Base-by-base conservation (phyloP, 1,140 invertebrate genomes). In the Zaprionus capensis region DNA sequence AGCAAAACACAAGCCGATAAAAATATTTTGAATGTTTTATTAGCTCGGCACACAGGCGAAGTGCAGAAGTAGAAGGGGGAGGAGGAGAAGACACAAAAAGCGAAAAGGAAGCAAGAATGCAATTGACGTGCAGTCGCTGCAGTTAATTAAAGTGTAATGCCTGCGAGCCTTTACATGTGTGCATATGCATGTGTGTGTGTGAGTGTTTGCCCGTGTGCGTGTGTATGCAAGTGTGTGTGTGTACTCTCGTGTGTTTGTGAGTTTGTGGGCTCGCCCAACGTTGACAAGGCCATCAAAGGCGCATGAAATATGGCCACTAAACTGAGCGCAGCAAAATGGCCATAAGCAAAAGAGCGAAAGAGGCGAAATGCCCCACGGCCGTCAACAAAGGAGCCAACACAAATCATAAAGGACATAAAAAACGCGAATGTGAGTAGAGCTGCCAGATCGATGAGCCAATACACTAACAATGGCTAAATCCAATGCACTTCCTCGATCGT, bases 21-120 rank as follows among this genome's bases (percentile, higher is more conserved):
- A 82, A 82, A 82, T 82, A 82, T 82, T 79, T 82, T 68, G 66
- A 79, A 82, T 82, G 80, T 82, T 82, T 82, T 82, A 82, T 82
- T 82, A 82, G 76, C 80, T 67, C 49, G 17, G 34, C 65, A 55
- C 59, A 53, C 36, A 28, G 24, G 20, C 58, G 15, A 7, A 24
- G 6, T 7, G 59, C 26, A 9, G 31, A 31, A 17, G 15, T 36
- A 12, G 34, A 26, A 34, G 6, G 26, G 24, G 24, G 22, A 38
- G 28, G 15, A 38, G 24, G 7, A 51, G 15, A 51, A 44, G 26
- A 24, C n/a, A 17, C 44, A 41, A 28, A 59, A 57, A 36, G 14
- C 17, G 36, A 24, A 53, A 56, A 36, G 28, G 15, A 22, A 41
- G 20, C 51, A 28, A 44, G 70, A 82, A 74, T 69, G 79, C 76